These are phyloP conservation scores for Rhagoletis zephyria DNA, from an alignment of 1,140 invertebrate species.

Conservation along the genomic window DNA sequence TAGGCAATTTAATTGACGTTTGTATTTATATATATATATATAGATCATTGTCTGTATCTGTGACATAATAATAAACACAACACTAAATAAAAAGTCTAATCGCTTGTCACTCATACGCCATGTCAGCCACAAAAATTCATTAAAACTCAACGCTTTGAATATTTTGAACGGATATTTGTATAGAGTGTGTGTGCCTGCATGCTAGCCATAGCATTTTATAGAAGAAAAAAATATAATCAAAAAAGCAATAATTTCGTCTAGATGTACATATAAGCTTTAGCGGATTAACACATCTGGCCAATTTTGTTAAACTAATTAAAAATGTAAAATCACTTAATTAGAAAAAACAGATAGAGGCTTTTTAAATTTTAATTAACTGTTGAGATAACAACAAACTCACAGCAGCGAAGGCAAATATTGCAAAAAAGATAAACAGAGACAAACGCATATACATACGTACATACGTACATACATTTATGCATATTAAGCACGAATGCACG, in stretches of 20 bases:
- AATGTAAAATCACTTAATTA: slow-evolving; percentile 53
- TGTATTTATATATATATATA: too few relatives aligned
- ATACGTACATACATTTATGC: not conserved
- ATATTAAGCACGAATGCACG: too few relatives aligned
- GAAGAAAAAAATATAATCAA: not conserved
- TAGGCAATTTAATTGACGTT: too few relatives aligned
- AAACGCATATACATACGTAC: not conserved
- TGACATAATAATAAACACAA: not conserved
- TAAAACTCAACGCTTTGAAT: not conserved
- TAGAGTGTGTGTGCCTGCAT: too few relatives aligned
- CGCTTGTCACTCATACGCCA: slow-evolving; percentile 39
- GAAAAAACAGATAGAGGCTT: slow-evolving; percentile 15
- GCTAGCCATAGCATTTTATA: too few relatives aligned
- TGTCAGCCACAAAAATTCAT: slow-evolving; percentile 21
- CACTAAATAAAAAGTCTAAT: slow-evolving; percentile 17
- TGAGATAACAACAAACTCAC: not conserved
- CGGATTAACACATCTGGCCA: slow-evolving; percentile 26
- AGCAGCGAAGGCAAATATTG: not conserved
- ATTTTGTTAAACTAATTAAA: slow-evolving; percentile 53
- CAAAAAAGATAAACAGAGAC: not conserved
- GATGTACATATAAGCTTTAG: not conserved
- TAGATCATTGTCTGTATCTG: too few relatives aligned
- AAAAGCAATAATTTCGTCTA: not conserved
- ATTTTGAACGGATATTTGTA: too few relatives aligned
- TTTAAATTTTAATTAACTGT: slow-evolving; percentile 52